phyloP scores from a whole-genome alignment of 2,888 invertebrate genomes.

The Yponomeuta cagnagella region DNA sequence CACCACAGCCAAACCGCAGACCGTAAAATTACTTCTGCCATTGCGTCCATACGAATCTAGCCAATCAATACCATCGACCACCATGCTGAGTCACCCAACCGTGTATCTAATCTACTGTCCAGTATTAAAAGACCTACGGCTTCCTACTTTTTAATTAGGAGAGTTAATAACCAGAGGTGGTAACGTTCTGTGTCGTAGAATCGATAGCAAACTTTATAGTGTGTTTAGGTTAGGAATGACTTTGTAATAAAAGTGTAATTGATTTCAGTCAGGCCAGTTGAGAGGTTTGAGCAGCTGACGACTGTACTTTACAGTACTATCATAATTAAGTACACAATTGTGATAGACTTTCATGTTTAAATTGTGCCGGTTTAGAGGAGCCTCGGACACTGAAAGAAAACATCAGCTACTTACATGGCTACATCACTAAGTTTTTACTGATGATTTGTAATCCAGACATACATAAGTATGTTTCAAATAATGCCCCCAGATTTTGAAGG shows the following conservation, averaged over 20 bases:
- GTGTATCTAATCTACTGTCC: background rate
- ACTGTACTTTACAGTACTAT: background rate
- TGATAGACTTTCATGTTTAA: too few relatives aligned
- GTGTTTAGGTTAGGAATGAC: background rate
- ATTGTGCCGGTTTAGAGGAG: too few relatives aligned
- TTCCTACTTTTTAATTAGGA: background rate
- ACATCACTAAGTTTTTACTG: too few relatives aligned
- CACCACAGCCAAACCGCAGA: constrained; percentile 24
- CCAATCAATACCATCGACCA: constrained; percentile 8
- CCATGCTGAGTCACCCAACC: constrained; percentile 1
- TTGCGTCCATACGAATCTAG: constrained; percentile 9
- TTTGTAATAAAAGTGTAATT: background rate
- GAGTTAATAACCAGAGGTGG: too few relatives aligned
- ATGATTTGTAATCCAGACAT: too few relatives aligned
- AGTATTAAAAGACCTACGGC: background rate
- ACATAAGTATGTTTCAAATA: too few relatives aligned
- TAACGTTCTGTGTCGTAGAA: too few relatives aligned
- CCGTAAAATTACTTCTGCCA: constrained; percentile 37
- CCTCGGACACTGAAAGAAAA: too few relatives aligned
- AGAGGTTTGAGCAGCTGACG: background rate
- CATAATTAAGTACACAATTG: too few relatives aligned
- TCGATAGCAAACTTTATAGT: background rate
- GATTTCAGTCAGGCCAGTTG: too few relatives aligned
- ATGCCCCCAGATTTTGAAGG: too few relatives aligned
- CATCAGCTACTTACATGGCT: too few relatives aligned